These are phyloP conservation scores for Mystacides longicornis DNA, from an alignment of 2,888 invertebrate species.

Conservation along the genomic window DNA sequence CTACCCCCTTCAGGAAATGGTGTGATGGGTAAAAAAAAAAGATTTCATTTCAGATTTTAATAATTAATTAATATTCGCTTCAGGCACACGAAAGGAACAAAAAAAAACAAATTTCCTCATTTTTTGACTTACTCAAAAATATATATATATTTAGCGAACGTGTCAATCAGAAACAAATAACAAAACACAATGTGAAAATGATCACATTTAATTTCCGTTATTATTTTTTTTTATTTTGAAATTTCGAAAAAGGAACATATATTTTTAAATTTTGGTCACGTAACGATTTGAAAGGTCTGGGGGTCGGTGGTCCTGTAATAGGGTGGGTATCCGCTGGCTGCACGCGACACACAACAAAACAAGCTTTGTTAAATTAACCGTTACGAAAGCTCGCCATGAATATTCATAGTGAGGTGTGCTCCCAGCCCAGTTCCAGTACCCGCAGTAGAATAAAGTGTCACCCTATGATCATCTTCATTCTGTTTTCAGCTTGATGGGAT, in stretches of 20 bases:
- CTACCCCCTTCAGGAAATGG: too few relatives aligned
- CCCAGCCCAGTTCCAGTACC: too few relatives aligned
- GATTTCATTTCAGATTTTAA: too few relatives aligned
- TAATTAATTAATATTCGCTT: too few relatives aligned
- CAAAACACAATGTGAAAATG: background rate
- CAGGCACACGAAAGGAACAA: too few relatives aligned
- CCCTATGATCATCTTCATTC: too few relatives aligned
- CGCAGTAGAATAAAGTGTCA: too few relatives aligned
- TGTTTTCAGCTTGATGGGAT: too few relatives aligned
- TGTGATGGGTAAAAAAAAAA: too few relatives aligned
- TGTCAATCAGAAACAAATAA: background rate
- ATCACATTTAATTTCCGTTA: background rate
- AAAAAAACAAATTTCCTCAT: too few relatives aligned
- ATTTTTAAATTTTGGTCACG: conserved; percentile 4
- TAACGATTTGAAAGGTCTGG: background rate
- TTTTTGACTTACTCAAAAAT: background rate
- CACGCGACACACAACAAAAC: conserved; percentile 12
- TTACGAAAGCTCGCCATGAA: conserved; percentile 22
- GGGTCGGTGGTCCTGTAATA: background rate
- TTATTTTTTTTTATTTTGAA: too few relatives aligned
- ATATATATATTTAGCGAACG: background rate
- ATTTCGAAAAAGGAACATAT: background rate
- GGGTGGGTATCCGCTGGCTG: background rate
- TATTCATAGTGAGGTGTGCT: conserved; percentile 17
- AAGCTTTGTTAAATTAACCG: conserved; percentile 26